Conservation (phyloP, 2,888 invertebrate genomes). For the Drosophila melanocephala region DNA sequence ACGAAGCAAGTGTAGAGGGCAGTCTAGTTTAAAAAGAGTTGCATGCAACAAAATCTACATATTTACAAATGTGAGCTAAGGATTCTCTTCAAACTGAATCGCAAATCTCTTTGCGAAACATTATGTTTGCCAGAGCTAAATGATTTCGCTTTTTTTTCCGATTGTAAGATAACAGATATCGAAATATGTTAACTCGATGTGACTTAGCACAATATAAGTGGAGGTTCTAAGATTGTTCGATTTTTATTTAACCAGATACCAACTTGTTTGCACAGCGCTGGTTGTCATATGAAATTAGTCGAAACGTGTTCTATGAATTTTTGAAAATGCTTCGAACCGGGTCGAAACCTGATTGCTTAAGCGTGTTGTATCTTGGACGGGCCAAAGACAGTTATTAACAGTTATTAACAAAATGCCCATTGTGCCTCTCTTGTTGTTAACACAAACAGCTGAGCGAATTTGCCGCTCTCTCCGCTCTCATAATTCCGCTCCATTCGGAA, state of each 20-base stretch:
- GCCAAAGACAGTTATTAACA: not conserved
- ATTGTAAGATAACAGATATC: too few relatives aligned
- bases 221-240: not conserved
- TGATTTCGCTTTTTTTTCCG: not conserved
- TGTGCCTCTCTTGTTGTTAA: not conserved
- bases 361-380: not conserved
- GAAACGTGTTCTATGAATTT: not conserved
- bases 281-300: not conserved
- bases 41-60: constrained; percentile 3
- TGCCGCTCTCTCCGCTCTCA: not conserved
- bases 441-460: not conserved
- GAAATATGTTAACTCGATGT: not conserved
- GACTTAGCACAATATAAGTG: not conserved
- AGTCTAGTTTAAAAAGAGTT: not conserved
- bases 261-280: not conserved
- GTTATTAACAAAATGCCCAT: not conserved
- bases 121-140: not conserved
- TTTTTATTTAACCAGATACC: not conserved
- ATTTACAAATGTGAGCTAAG: not conserved
- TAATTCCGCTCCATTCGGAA: not conserved
- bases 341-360: not conserved
- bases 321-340: not conserved
- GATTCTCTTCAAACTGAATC: not conserved
- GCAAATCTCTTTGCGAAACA: not conserved
- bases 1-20: not conserved